phyloP scores from a whole-genome alignment of 1,140 invertebrate species.

The Stenopsyche tienmushanensis region DNA sequence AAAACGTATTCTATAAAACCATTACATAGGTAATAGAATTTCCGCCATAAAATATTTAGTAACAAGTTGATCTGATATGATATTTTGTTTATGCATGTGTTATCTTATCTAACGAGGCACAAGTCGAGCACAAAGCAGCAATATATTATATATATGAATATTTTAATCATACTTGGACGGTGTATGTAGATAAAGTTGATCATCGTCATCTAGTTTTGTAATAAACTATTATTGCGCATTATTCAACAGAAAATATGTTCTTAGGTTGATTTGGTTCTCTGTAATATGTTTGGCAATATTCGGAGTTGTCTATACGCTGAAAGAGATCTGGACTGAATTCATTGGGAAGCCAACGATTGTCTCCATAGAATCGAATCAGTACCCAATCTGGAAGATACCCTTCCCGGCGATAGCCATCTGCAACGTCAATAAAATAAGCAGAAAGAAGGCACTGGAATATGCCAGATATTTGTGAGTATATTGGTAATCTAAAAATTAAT shows the following conservation, averaged over 20 bases:
- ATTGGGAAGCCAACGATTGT: constrained; percentile 52
- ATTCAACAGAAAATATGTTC: not conserved
- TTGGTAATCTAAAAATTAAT: not conserved
- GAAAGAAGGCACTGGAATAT: constrained; percentile 43
- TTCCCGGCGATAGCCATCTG: constrained; percentile 60
- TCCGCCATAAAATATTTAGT: no score
- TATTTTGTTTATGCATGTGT: not conserved
- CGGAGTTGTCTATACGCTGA: constrained; percentile 38
- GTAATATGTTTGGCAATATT: constrained; percentile 20
- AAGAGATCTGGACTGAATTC: constrained; percentile 45
- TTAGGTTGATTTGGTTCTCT: constrained; percentile 27
- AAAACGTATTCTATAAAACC: no score
- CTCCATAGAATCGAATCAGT: constrained; percentile 51
- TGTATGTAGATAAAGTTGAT: no score
- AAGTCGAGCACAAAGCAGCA: no score
- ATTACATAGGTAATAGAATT: no score
- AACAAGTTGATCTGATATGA: no score
- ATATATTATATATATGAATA: no score
- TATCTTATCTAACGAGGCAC: not conserved
- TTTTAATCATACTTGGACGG: no score
- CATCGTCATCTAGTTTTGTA: constrained; percentile 5
- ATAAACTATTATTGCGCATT: no score
- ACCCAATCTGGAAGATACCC: constrained; percentile 53
- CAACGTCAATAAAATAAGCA: constrained; percentile 58
- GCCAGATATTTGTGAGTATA: constrained; percentile 32